Percentiles rank a stretch among this genome's conserved stretches.
These are phyloP conservation scores for Cerceris rybyensis DNA, from an alignment of 2,888 invertebrate species.

Conservation along the genomic window DNA sequence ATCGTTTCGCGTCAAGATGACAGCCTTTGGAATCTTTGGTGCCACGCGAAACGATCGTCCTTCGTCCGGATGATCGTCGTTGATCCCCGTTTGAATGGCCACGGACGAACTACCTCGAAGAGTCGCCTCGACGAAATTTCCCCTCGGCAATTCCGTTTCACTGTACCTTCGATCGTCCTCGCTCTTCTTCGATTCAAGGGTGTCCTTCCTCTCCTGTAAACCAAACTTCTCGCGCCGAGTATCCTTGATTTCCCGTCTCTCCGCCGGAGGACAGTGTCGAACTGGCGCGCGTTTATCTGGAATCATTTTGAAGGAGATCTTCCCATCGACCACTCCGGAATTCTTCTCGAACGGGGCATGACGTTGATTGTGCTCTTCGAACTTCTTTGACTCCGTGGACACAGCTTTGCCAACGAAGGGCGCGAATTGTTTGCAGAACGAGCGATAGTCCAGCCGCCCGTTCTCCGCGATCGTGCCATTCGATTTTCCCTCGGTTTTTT, in stretches of 20 bases:
- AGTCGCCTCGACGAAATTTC: constrained; percentile 34
- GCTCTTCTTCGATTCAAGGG: constrained; percentile 7
- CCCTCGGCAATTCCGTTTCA: constrained; percentile 6
- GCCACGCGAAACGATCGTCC: constrained; percentile 50
- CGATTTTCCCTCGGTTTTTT: constrained; percentile 34
- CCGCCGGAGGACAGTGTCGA: constrained; percentile 12
- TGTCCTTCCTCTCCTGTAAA: neutral
- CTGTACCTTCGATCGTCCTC: neutral
- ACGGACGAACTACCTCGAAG: constrained; percentile 58
- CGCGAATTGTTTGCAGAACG: constrained; percentile 73
- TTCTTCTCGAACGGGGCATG: constrained; percentile 1
- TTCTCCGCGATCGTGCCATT: constrained; percentile 60
- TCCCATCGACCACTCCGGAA: constrained; percentile 51
- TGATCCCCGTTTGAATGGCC: constrained; percentile 57
- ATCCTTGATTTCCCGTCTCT: constrained; percentile 6
- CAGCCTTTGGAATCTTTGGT: constrained; percentile 35
- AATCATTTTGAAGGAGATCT: constrained; percentile 55
- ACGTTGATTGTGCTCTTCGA: constrained; percentile 25
- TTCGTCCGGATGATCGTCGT: constrained; percentile 44
- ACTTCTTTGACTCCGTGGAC: constrained; percentile 23
- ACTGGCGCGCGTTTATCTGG: constrained; percentile 35
- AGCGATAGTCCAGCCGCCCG: constrained; percentile 70
- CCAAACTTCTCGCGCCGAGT: constrained; percentile 15
- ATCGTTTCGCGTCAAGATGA: constrained; percentile 48
- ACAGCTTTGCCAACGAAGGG: constrained; percentile 59